These are phyloP conservation scores for Drosophila birchii DNA, from an alignment of 2,888 invertebrate genomes.

Conservation along the genomic window DNA sequence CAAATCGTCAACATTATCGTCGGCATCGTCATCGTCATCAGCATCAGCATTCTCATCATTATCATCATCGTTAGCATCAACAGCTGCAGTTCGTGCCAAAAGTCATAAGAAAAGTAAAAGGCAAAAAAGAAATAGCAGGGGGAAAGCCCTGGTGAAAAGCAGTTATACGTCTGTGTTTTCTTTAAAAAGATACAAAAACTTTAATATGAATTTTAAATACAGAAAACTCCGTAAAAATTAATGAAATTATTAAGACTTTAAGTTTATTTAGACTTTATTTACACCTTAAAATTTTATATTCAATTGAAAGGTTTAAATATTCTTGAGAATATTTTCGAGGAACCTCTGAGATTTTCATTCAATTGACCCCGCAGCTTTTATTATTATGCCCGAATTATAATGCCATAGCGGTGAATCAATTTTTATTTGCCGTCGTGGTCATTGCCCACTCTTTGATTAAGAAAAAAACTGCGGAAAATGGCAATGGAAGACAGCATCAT, in stretches of 20 bases:
- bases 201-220: background rate
- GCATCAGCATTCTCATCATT: constrained; percentile 14
- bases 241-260: no score
- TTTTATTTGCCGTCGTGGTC: background rate
- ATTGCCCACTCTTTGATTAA: constrained; percentile 21
- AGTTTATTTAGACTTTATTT: no score
- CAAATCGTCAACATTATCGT: constrained; percentile 71
- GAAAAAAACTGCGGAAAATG: constrained; percentile 12
- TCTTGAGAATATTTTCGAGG: no score
- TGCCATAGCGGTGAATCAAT: background rate
- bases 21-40: constrained; percentile 34
- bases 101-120: constrained; percentile 51
- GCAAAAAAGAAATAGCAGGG: background rate
- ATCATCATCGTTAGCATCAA: constrained; percentile 46
- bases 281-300: background rate
- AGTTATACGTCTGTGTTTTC: constrained; percentile 15
- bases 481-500: constrained; percentile 60
- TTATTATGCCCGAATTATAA: constrained; percentile 63
- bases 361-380: constrained; percentile 43
- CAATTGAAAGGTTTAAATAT: background rate
- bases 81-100: constrained; percentile 63
- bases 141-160: constrained; percentile 17
- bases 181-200: background rate
- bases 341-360: constrained; percentile 13
- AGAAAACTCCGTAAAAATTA: background rate